Base-by-base conservation (phyloP, 2,888 invertebrate species). In the Camptogramma bilineatum region DNA sequence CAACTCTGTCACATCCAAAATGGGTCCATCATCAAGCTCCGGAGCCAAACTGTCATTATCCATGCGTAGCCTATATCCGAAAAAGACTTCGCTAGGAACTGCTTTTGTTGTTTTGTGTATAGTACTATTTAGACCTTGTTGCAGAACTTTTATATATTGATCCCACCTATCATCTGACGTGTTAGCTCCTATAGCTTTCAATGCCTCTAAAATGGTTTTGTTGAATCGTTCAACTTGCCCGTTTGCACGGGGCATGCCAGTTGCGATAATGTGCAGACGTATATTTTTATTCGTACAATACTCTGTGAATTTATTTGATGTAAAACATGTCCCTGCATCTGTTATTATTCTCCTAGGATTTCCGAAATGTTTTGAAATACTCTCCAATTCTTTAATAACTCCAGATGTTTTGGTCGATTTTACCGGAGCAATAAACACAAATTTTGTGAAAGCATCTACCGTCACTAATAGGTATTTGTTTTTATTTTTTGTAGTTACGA, bases 121-220 rank as follows among this genome's bases (percentile, higher is more conserved):
- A 7, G 46, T 46, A 18, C 46, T 46, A 46, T 46, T 46, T 46
- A 46, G 4, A 18, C 46, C 46, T 46, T 46, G 46, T 18, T 46
- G 46, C 7, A 46, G 17, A 18, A 17, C 9, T 7, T 17, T 18
- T 17, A 46, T 9, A 7, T 46, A 18, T 18, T 17, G 17, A 9
- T 46, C 18, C 18, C 18, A 46, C 1, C 18, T 46, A 18, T 46
- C 18, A 46, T 46, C 17, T 17, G 17, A 8, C 4, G 46, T 46
- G 18, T 9, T 46, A 18, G 46, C 46, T 18, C 46, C 46, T 8
- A 46, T 46, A 18, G 46, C 17, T 46, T 18, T 46, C 9, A 46
- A 18, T 18, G 46, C 16, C 5, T 46, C 46, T 4, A 46, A 18
- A 7, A 46, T 46, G 5, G 46, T 46, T 18, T 9, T 17, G 17